A percentile compares a stretch with the other conserved stretches of the same genome.
Evolutionary conservation across 2,888 invertebrate species (phyloP).

Genomic region (Empis livida): DNA sequence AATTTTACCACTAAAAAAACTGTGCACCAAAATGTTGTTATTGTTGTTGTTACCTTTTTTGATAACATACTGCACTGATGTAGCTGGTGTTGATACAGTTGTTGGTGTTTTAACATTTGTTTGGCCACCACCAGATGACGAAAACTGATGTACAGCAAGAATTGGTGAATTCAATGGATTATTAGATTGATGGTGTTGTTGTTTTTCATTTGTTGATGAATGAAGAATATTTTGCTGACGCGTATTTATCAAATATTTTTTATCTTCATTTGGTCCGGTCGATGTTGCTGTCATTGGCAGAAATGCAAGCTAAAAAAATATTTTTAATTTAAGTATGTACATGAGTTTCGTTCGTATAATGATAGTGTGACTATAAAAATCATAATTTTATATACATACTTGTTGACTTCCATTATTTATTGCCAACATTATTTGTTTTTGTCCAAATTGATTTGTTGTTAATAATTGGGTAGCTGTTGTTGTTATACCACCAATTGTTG

Average conservation of each 20-base stretch:
- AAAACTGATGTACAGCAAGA: conserved; percentile 1
- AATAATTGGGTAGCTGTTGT: conserved; percentile 13
- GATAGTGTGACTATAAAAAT: no score
- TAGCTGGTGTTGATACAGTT: conserved; percentile 9
- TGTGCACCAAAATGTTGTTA: conserved; percentile 11
- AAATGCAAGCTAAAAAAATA: conserved; percentile 10
- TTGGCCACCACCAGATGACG: no score
- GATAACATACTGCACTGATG: conserved; percentile 24
- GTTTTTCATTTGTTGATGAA: conserved; percentile 1
- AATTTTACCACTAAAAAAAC: conserved; percentile 12
- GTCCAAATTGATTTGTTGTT: conserved; percentile 17
- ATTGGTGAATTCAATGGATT: conserved; percentile 1
- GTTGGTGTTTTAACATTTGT: conserved; percentile 13
- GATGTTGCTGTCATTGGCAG: conserved; percentile 8
- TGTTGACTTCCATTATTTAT: conserved; percentile 27
- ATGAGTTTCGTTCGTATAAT: no score
- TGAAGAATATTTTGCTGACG: conserved; percentile 8
- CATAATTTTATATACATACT: conserved; percentile 15
- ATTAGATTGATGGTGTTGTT: background rate
- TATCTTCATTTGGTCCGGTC: conserved; percentile 3
- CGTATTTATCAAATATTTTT: conserved; percentile 11
- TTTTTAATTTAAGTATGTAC: no score
- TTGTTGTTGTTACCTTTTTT: conserved; percentile 18
- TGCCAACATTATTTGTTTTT: conserved; percentile 28
- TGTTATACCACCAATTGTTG: conserved; percentile 13